Evolutionary conservation across 2,888 invertebrate genomes (phyloP), one percentile per base, ranked within the genome.

Genomic region (Diplazon laetatorius): DNA sequence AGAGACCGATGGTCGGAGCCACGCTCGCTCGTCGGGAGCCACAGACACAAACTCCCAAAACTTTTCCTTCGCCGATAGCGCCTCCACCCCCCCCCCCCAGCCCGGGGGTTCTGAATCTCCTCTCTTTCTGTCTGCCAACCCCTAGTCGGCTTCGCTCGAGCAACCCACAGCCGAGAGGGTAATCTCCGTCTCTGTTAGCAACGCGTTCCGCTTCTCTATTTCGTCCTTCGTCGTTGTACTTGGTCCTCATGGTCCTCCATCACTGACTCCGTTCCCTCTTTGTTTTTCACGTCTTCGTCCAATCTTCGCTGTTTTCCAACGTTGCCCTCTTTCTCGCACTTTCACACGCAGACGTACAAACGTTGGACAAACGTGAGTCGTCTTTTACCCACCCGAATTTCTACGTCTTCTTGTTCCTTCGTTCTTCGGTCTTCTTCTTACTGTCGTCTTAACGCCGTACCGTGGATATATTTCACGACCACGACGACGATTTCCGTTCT

Each of bases 41-140:
- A 65, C 66, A 59, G 68, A 70, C 78, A 71, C 77, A 80, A 80
- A 80, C 80, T 80, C 70, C 70, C 39, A 16, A 80, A 80, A 80
- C 65, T 80, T 80, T 80, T 80, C 68, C 77, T 69, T 77, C 79
- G 52, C 39, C 55, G 48, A 70, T 42, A 55, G 66, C 39, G 22
- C 42, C n/a, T 18, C 57, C 74, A 75, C 63, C 70, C 66, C 66
- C 68, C 60, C 42, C 52, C 20, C 42, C 44, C 52, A 66, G 60
- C 30, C 68, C 71, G n/a, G n/a, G n/a, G n/a, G n/a, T n/a, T n/a
- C n/a, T n/a, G n/a, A n/a, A n/a, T n/a, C n/a, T n/a, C n/a, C n/a
- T n/a, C n/a, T n/a, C n/a, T n/a, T n/a, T n/a, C n/a, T n/a, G n/a
- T 62, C 57, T 50, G 18, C 35, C 30, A 22, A 39, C 14, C 18